phyloP scores from a whole-genome alignment of 1,140 invertebrate species.

The Drosophila ironensis region DNA sequence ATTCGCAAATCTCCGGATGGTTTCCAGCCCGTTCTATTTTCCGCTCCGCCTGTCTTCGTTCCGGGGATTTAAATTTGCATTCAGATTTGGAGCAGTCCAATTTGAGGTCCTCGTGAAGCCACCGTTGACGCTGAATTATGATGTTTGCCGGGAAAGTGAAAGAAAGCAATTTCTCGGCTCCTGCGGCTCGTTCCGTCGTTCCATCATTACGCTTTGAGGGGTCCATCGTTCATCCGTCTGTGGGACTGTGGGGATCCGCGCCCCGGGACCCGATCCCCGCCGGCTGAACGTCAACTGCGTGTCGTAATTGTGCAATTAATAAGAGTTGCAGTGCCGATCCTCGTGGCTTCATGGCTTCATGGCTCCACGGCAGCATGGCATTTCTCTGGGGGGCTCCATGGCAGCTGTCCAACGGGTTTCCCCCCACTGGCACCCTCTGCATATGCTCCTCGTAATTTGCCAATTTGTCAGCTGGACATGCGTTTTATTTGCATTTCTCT shows the following conservation, averaged over 20 bases:
- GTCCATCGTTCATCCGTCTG: constrained; percentile 56
- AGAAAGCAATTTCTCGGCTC: constrained; percentile 67
- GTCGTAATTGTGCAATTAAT: constrained; percentile 80
- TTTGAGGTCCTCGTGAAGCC: constrained; percentile 10
- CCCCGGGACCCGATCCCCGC: not conserved
- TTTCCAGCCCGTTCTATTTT: constrained; percentile 65
- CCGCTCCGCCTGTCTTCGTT: constrained; percentile 48
- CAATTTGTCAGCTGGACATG: constrained; percentile 78
- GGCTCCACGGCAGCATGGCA: not conserved
- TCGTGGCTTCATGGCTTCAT: constrained; percentile 5
- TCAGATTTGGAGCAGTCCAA: constrained; percentile 15
- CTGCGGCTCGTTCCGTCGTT: constrained; percentile 30
- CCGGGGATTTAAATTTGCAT: not conserved
- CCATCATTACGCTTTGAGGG: constrained; percentile 49
- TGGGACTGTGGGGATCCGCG: too few relatives aligned
- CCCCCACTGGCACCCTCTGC: constrained; percentile 12
- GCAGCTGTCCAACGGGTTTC: constrained; percentile 68
- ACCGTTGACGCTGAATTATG: constrained; percentile 62
- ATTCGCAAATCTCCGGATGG: constrained; percentile 3
- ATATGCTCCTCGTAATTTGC: constrained; percentile 53
- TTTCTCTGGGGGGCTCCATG: constrained; percentile 22
- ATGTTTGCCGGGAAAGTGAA: constrained; percentile 75
- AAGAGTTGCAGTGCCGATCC: constrained; percentile 41
- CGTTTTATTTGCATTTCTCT: constrained; percentile 74
- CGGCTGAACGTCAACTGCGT: constrained; percentile 65